Conservation (phyloP, 2,113 vertebrate species). For the Trinectes maculatus region DNA sequence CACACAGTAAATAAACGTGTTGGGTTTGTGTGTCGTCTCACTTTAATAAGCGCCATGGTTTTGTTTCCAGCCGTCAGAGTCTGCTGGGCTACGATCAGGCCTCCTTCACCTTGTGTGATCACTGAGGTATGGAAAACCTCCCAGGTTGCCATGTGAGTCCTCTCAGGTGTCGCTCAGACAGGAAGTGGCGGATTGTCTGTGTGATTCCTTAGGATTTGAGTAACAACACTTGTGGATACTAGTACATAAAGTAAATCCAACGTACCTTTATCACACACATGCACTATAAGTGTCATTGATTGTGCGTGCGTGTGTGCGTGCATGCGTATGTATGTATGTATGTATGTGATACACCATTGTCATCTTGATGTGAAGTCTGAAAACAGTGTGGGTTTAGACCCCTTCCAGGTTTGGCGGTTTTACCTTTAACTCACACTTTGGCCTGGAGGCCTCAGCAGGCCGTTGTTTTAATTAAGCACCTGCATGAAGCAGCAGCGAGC, state of each 20-base stretch:
- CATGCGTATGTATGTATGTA: no score
- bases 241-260: neutral
- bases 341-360: no score
- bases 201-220: conserved; percentile 46
- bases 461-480: conserved; percentile 65
- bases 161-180: conserved; percentile 58
- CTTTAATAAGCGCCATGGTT: conserved; percentile 3
- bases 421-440: conserved; percentile 33
- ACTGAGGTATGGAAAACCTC: conserved; percentile 61
- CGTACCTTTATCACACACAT: no score
- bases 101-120: conserved; percentile 34
- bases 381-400: no score
- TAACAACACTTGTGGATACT: conserved; percentile 19
- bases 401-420: conserved; percentile 17
- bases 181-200: conserved; percentile 58
- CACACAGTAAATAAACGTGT: conserved; percentile 20
- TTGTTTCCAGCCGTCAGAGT: no score
- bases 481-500: neutral
- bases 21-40: neutral
- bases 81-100: neutral
- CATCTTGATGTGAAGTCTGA: no score
- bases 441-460: conserved; percentile 24
- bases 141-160: conserved; percentile 46
- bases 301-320: no score
- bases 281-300: no score